Evolutionary conservation across 2,888 invertebrate species (phyloP).

Genomic region (Fragum sueziense): DNA sequence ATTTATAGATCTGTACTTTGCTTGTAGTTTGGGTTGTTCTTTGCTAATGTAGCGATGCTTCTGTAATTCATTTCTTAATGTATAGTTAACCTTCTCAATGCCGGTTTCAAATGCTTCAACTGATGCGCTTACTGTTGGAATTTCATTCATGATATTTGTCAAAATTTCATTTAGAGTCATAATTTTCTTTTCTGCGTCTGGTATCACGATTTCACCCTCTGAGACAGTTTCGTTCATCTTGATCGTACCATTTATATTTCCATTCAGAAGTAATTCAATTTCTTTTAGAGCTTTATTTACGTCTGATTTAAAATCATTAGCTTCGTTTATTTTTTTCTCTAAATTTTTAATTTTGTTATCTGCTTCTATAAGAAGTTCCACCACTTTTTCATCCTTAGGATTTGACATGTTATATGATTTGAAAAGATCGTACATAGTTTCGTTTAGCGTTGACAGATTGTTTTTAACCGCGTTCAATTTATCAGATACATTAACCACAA

Average conservation of each 20-base stretch:
- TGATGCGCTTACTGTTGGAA: slow-evolving; percentile 28
- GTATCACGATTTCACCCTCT: neutral
- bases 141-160: slow-evolving; percentile 7
- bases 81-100: slow-evolving; percentile 27
- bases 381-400: neutral
- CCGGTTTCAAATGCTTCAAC: slow-evolving; percentile 4
- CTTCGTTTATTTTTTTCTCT: neutral
- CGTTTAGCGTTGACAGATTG: neutral
- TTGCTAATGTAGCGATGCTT: slow-evolving; percentile 34
- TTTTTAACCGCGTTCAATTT: neutral
- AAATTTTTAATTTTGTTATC: slow-evolving; percentile 21
- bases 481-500: neutral
- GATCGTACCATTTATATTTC: neutral
- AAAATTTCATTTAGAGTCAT: neutral
- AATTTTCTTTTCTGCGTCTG: neutral
- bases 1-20: slow-evolving; percentile 32
- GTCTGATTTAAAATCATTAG: neutral
- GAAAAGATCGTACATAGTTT: neutral
- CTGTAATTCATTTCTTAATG: slow-evolving; percentile 34
- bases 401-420: neutral
- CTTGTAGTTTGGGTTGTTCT: slow-evolving; percentile 32
- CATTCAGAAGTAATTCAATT: neutral
- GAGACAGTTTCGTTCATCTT: neutral
- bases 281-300: neutral
- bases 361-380: neutral